Conservation (phyloP, 2,888 invertebrate species). For the Euzophera pinguis region DNA sequence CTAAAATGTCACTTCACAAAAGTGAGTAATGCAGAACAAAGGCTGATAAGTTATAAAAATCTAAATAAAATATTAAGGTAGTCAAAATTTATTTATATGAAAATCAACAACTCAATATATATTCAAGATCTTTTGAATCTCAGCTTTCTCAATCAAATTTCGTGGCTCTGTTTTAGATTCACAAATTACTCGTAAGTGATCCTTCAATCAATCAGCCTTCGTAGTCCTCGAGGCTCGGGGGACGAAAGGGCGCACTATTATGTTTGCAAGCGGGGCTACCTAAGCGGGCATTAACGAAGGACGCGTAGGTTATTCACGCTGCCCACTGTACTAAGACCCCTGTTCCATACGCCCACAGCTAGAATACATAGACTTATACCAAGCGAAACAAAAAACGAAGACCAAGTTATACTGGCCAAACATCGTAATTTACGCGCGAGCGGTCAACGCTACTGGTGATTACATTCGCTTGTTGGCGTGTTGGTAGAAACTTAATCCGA, state of each 20-base stretch:
- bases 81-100: too few relatives aligned
- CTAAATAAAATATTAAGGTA: too few relatives aligned
- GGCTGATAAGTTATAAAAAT: too few relatives aligned
- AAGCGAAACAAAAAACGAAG: conserved; percentile 18
- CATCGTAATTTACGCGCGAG: conserved; percentile 74
- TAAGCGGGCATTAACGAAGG: conserved; percentile 73
- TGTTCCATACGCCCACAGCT: conserved; percentile 21
- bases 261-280: conserved; percentile 63
- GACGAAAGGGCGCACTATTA: conserved; percentile 62
- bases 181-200: conserved; percentile 29
- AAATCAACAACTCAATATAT: too few relatives aligned
- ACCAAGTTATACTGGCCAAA: conserved; percentile 36
- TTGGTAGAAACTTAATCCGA: conserved; percentile 59
- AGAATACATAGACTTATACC: not conserved
- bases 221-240: conserved; percentile 41
- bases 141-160: conserved; percentile 2
- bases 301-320: conserved; percentile 53
- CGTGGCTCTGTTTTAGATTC: conserved; percentile 13
- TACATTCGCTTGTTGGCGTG: conserved; percentile 64
- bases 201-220: conserved; percentile 56
- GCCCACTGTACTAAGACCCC: conserved; percentile 44
- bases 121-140: not conserved
- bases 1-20: too few relatives aligned
- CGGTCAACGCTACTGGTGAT: conserved; percentile 71
- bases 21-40: too few relatives aligned